Percentiles rank a stretch among this genome's conserved stretches.
Evolutionary conservation across 1,140 invertebrate genomes (phyloP).

Genomic region (Eurosta solidaginis): DNA sequence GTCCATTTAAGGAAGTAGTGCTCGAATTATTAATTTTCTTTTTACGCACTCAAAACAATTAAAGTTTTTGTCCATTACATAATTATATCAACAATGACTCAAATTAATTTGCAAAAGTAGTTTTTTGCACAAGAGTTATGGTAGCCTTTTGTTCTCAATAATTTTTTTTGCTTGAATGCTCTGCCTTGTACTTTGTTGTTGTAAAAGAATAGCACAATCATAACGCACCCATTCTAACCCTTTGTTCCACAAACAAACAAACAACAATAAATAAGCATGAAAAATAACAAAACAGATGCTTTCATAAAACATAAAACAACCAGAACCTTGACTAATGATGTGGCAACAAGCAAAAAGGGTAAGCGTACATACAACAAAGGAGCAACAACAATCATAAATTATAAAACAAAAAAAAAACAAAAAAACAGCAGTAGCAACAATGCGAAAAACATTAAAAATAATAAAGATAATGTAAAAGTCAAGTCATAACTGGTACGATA

Average conservation of each 20-base stretch:
- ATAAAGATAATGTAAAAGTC: constrained; percentile 34
- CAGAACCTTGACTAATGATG: constrained; percentile 52
- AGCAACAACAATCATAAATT: background rate
- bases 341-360: constrained; percentile 55
- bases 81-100: too few relatives aligned
- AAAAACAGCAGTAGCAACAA: background rate
- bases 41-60: too few relatives aligned
- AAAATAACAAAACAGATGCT: constrained; percentile 55
- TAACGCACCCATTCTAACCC: background rate
- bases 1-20: too few relatives aligned
- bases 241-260: background rate
- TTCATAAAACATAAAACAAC: background rate
- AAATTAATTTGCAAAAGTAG: too few relatives aligned
- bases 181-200: too few relatives aligned
- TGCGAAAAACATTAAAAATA: background rate
- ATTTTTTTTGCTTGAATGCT: too few relatives aligned
- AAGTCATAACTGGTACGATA: constrained; percentile 22
- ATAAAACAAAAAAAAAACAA: too few relatives aligned
- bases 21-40: too few relatives aligned
- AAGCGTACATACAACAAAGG: background rate
- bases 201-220: too few relatives aligned
- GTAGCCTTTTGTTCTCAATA: too few relatives aligned
- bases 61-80: too few relatives aligned
- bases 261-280: background rate
- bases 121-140: too few relatives aligned